phyloP scores from a whole-genome alignment of 2,888 invertebrate species.

The Argyresthia albistria region DNA sequence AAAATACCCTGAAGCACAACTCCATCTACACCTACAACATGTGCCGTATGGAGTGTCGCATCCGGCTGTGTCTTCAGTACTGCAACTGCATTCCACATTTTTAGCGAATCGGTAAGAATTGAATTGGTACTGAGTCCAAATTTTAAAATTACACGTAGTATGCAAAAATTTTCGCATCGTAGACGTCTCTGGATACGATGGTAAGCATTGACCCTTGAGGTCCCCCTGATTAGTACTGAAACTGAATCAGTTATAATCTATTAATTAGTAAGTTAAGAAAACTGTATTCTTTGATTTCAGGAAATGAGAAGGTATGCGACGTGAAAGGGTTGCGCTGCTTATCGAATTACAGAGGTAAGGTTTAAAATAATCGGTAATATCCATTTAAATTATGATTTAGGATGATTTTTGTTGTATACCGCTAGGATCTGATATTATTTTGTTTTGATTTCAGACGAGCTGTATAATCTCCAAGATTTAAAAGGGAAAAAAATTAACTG shows the following conservation, averaged over 20 bases:
- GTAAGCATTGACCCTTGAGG: too few relatives aligned
- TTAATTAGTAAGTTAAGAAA: too few relatives aligned
- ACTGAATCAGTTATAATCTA: too few relatives aligned
- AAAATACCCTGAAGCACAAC: slow-evolving; percentile 75
- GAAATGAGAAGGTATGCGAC: slow-evolving; percentile 72
- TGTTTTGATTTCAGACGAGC: neutral
- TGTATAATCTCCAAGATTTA: neutral
- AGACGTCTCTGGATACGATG: too few relatives aligned
- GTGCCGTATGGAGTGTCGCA: slow-evolving; percentile 82
- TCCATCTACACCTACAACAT: slow-evolving; percentile 79
- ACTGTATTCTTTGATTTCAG: slow-evolving; percentile 28
- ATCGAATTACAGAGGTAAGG: slow-evolving; percentile 64
- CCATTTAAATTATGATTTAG: too few relatives aligned
- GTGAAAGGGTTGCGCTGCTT: slow-evolving; percentile 76
- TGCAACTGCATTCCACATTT: slow-evolving; percentile 84
- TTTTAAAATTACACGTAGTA: too few relatives aligned
- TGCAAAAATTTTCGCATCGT: too few relatives aligned
- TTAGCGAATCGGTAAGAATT: slow-evolving; percentile 72
- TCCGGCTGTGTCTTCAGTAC: slow-evolving; percentile 68
- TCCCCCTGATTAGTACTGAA: too few relatives aligned
- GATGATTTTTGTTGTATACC: neutral
- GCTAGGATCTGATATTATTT: neutral
- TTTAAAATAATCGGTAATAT: too few relatives aligned
- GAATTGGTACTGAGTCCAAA: too few relatives aligned
- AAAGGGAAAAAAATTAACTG: slow-evolving; percentile 43